A percentile compares a stretch with the other conserved stretches of the same genome.
These are phyloP conservation scores for Ahaetulla prasina DNA, from an alignment of 2,113 vertebrate species.

Conservation along the genomic window DNA sequence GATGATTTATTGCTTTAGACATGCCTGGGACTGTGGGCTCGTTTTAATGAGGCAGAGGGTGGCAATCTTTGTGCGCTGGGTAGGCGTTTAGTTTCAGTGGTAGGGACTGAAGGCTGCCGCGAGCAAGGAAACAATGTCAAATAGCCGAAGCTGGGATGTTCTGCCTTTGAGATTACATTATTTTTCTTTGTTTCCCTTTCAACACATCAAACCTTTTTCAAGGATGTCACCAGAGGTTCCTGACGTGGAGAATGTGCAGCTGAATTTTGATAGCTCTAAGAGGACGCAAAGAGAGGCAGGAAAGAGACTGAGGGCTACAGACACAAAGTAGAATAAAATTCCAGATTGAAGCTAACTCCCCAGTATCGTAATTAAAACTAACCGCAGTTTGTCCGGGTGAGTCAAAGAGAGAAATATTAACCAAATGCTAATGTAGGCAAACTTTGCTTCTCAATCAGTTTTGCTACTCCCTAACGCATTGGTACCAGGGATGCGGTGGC, in stretches of 20 bases:
- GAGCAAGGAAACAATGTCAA: background rate
- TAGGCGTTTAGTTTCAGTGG: background rate
- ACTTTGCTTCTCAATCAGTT: background rate
- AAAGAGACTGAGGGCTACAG: background rate
- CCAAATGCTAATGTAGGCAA: background rate
- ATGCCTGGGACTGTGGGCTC: background rate
- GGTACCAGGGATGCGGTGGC: no score
- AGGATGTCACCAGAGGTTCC: background rate
- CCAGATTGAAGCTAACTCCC: background rate
- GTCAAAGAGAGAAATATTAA: background rate
- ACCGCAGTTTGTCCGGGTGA: background rate
- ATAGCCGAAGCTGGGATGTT: background rate
- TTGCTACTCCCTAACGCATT: background rate
- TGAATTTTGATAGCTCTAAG: background rate
- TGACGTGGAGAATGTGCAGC: background rate
- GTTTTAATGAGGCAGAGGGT: background rate
- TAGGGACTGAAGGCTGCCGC: background rate
- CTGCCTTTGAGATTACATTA: background rate
- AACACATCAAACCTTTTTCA: background rate
- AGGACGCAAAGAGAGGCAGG: background rate
- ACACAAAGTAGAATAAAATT: background rate
- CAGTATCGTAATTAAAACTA: background rate
- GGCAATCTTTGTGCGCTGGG: background rate
- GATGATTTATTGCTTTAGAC: background rate
- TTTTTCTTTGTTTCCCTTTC: background rate